Conservation (phyloP, 2,797 vertebrate genomes). For the Epinephelus coioides region DNA sequence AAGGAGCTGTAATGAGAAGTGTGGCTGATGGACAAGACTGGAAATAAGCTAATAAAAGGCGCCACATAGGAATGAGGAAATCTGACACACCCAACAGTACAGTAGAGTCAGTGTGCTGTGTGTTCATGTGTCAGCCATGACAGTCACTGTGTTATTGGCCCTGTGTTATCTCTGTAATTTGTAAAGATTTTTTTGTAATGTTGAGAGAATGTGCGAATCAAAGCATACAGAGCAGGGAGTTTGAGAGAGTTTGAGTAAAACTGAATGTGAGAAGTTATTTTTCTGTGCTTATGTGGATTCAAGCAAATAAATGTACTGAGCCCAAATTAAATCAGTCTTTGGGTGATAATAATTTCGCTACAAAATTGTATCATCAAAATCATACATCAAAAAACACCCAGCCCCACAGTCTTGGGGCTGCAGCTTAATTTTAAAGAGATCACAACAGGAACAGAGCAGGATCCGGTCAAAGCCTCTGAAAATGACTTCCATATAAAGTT, state of each 20-base stretch:
- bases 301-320: neutral
- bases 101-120: neutral
- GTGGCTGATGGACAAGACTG: neutral
- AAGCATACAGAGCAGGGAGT: neutral
- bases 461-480: neutral
- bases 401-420: neutral
- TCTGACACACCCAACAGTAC: constrained; percentile 27
- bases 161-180: constrained; percentile 11
- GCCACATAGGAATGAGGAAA: constrained; percentile 31
- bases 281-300: neutral
- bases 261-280: too few relatives aligned
- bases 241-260: neutral
- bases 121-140: neutral
- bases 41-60: constrained; percentile 29
- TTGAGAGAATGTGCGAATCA: neutral
- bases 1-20: neutral
- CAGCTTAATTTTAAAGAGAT: constrained; percentile 1
- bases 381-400: neutral
- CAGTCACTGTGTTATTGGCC: constrained; percentile 17
- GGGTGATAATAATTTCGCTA: neutral
- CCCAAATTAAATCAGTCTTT: neutral
- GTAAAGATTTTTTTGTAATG: too few relatives aligned
- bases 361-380: neutral
- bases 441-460: constrained; percentile 4
- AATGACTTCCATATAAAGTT: constrained; percentile 25